Percentiles rank a stretch among this genome's conserved stretches.
These are phyloP conservation scores for Drosophila nebulosa DNA, from an alignment of 1,140 invertebrate genomes.

Conservation along the genomic window DNA sequence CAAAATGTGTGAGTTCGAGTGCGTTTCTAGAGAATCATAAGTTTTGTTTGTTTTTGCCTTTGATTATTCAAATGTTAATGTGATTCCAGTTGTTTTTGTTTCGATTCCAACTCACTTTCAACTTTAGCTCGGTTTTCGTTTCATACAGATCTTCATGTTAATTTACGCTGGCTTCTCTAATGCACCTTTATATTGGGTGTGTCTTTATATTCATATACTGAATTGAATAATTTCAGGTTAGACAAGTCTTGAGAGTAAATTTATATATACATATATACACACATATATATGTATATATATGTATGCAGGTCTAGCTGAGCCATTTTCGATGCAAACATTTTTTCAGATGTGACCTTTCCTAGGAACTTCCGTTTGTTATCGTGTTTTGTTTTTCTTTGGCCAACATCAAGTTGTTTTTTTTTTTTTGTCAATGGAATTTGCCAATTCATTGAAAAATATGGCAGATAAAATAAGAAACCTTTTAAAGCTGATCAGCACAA, in stretches of 20 bases:
- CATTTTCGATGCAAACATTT: not conserved
- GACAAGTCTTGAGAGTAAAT: not conserved
- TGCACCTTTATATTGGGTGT: not conserved
- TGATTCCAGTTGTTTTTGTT: not conserved
- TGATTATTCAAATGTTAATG: not conserved
- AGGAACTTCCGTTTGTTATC: slow-evolving; percentile 41
- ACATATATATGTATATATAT: not conserved
- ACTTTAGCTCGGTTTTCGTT: not conserved
- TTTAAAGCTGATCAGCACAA: slow-evolving; percentile 6
- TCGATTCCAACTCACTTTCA: not conserved
- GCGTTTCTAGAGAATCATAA: not conserved
- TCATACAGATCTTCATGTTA: not conserved
- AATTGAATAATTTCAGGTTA: not conserved
- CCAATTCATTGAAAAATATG: slow-evolving; percentile 33
- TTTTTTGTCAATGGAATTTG: slow-evolving; percentile 49
- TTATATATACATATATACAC: not conserved
- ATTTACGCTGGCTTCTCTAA: not conserved
- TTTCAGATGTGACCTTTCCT: slow-evolving; percentile 26
- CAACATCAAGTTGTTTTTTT: not conserved
- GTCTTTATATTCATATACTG: not conserved
- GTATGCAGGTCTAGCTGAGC: no score
- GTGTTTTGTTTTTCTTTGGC: not conserved
- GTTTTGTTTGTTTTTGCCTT: not conserved
- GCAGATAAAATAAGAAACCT: slow-evolving; percentile 23
- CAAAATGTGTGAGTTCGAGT: not conserved